These are phyloP conservation scores for Sciurus carolinensis DNA, from an alignment of 2,797 vertebrate species.

Conservation along the genomic window DNA sequence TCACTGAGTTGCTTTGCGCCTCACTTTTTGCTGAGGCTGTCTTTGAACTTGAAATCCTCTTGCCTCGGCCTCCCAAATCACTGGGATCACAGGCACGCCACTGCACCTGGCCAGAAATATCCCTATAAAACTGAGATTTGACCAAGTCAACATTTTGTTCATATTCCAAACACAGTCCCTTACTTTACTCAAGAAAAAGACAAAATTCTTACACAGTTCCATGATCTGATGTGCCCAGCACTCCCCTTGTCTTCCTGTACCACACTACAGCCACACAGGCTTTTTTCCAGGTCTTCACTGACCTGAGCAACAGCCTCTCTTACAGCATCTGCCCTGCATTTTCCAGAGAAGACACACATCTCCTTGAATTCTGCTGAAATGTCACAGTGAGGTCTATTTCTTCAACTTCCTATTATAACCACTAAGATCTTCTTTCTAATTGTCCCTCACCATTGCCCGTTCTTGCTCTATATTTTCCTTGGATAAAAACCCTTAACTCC, in stretches of 20 bases:
- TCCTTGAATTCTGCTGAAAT: neutral
- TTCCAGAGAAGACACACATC: neutral
- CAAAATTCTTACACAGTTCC: neutral
- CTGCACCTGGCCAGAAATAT: neutral
- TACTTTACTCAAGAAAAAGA: neutral
- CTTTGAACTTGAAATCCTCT: no score
- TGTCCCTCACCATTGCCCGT: neutral
- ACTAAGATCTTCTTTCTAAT: neutral
- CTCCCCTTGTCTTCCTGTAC: neutral
- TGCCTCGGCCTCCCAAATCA: no score
- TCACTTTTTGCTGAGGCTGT: no score
- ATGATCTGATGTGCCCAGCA: neutral
- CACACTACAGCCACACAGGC: accelerated
- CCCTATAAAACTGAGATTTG: neutral
- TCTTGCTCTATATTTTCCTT: no score
- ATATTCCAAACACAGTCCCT: neutral
- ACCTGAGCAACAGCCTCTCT: neutral
- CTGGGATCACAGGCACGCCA: no score
- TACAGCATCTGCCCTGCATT: neutral
- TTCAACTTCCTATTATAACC: neutral
- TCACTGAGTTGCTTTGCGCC: no score
- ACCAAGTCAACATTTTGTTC: neutral
- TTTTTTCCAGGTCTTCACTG: no score
- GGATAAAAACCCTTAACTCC: neutral
- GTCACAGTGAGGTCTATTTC: neutral